These are phyloP conservation scores for Papilio polytes DNA, from an alignment of 1,140 invertebrate species.

Conservation along the genomic window DNA sequence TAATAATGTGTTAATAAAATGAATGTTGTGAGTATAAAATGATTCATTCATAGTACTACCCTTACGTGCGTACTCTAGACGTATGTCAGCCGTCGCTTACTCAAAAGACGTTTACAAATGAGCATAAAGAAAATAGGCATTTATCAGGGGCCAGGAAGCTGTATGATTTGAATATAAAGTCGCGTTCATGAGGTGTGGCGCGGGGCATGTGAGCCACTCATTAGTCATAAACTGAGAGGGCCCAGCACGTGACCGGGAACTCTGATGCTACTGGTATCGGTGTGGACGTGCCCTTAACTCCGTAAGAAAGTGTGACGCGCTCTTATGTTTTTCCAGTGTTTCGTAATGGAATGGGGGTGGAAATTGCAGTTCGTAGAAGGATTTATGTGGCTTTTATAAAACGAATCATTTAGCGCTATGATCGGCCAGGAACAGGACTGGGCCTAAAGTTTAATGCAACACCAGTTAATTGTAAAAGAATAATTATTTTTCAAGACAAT, in stretches of 20 bases:
- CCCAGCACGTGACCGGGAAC: slow-evolving; percentile 32
- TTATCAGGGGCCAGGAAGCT: slow-evolving; percentile 39
- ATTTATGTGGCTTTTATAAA: not conserved
- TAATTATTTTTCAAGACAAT: too few species aligned
- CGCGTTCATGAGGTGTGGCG: slow-evolving; percentile 37
- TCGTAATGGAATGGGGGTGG: slow-evolving; percentile 17
- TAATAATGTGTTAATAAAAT: not conserved
- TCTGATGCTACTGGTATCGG: slow-evolving; percentile 36
- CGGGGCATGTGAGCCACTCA: slow-evolving; percentile 40
- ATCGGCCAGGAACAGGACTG: not conserved
- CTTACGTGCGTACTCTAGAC: not conserved
- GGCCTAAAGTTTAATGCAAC: not conserved
- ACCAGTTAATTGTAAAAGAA: not conserved
- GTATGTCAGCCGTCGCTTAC: slow-evolving; percentile 12
- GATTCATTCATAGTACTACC: not conserved
- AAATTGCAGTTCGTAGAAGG: slow-evolving; percentile 18
- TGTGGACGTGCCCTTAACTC: slow-evolving; percentile 29
- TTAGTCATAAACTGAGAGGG: slow-evolving; percentile 40
- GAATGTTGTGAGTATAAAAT: not conserved
- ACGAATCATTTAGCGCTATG: not conserved
- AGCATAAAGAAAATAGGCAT: slow-evolving; percentile 38
- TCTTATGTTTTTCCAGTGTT: slow-evolving; percentile 36
- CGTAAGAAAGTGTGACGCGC: slow-evolving; percentile 33
- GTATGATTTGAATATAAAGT: slow-evolving; percentile 42
- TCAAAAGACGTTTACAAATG: slow-evolving; percentile 39